A percentile compares a stretch with the other conserved stretches of the same genome.
Evolutionary conservation across 2,113 vertebrate genomes (phyloP).

Genomic region (Thymallus thymallus): DNA sequence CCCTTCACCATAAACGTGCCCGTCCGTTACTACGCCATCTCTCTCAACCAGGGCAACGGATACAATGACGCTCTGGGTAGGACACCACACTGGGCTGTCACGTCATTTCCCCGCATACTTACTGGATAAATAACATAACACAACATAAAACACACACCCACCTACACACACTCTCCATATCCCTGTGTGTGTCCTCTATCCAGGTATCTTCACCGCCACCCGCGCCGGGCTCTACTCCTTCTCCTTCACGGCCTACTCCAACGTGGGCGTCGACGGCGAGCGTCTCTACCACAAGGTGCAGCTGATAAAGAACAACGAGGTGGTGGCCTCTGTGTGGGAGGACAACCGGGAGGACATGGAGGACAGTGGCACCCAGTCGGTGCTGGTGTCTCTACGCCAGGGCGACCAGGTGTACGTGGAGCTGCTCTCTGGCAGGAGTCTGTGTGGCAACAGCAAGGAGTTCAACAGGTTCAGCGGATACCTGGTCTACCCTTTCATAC

Average conservation of each 20-base stretch:
- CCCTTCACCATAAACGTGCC: conserved; percentile 68
- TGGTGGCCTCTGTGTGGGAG: conserved; percentile 57
- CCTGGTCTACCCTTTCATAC: conserved; percentile 58
- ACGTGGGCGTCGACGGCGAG: background rate
- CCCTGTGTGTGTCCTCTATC: background rate
- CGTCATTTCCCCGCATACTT: too few relatives aligned
- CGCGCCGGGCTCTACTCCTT: conserved; percentile 60
- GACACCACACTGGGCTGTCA: background rate
- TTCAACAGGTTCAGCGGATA: conserved; percentile 68
- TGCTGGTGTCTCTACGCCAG: conserved; percentile 49
- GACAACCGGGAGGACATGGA: conserved; percentile 67
- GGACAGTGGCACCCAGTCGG: conserved; percentile 62
- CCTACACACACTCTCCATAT: background rate
- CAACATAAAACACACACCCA: conserved; percentile 13
- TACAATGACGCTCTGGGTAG: conserved; percentile 69
- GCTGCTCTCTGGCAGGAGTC: conserved; percentile 59
- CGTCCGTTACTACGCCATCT: conserved; percentile 50
- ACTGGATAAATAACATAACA: background rate
- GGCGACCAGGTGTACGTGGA: conserved; percentile 68
- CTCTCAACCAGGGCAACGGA: conserved; percentile 58
- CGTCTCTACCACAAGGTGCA: conserved; percentile 67
- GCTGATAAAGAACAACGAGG: conserved; percentile 52
- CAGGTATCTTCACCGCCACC: conserved; percentile 69
- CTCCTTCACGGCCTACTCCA: conserved; percentile 61
- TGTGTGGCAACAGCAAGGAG: conserved; percentile 51